These are phyloP conservation scores for Acridotheres tristis DNA, from an alignment of 2,797 vertebrate species.

Conservation along the genomic window DNA sequence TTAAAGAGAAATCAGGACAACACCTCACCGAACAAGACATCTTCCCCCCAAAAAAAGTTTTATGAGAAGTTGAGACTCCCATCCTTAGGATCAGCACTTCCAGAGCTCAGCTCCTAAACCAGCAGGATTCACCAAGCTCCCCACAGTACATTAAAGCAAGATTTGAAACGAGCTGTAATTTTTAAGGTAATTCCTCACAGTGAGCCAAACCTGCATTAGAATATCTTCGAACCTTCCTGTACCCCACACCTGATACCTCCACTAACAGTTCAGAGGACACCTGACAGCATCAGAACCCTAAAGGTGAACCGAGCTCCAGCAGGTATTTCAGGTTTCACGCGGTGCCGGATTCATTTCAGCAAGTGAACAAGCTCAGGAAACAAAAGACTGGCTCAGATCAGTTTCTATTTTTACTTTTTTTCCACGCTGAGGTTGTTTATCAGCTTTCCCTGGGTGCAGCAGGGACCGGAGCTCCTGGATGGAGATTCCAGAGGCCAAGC, in stretches of 20 bases:
- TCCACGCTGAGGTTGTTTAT: neutral
- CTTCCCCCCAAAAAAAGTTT: neutral
- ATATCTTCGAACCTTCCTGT: neutral
- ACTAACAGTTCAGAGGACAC: neutral
- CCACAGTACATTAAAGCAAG: neutral
- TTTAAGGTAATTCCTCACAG: neutral
- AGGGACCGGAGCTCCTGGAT: neutral
- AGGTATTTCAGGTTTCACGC: conserved; percentile 52
- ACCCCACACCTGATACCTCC: neutral
- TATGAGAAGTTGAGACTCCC: neutral
- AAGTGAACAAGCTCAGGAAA: neutral
- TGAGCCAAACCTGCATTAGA: neutral
- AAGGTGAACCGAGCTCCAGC: neutral
- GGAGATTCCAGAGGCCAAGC: neutral
- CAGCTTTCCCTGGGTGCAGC: neutral
- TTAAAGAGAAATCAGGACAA: neutral
- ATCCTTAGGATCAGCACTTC: neutral
- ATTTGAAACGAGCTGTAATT: neutral
- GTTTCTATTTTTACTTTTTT: conserved; percentile 23
- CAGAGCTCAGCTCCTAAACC: neutral
- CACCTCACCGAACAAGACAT: accelerated
- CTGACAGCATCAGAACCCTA: neutral
- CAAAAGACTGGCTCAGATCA: neutral
- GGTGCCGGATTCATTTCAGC: neutral
- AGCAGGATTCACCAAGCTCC: neutral